Base-by-base conservation (phyloP, 1,140 invertebrate genomes). In the Augochlora pura region DNA sequence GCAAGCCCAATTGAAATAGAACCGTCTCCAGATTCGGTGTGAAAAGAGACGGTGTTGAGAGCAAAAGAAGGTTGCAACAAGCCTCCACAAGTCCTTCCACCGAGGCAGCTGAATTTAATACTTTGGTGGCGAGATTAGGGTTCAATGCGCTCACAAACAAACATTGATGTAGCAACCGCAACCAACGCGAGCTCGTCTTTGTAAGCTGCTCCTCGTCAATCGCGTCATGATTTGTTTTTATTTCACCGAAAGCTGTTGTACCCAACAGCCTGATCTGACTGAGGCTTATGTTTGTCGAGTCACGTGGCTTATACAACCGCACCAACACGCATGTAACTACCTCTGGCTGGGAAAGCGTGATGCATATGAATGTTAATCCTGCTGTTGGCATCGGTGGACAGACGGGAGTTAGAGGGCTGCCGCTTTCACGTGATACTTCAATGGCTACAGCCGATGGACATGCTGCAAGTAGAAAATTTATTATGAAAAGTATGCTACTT, bases 381-480 rank as follows among this genome's bases (percentile, higher is more conserved):
- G 96, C 96, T 5, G 97, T 98, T 42, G 95, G 94, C 87, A 97
- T 93, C 18, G 96, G 97, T 63, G 95, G 94, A 88, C 95, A 95
- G 42, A 96, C 94, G 2, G 96, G 96, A 5, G 95, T 94, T 4
- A 95, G 88, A 64, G 93, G 90, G 10, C 93, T 93, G 57, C 95
- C 95, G 23, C 94, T 94, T 76, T 95, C 94, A 10, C 94, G 88
- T 0, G 94, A 94, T 39, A 96, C 94, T 91, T 98, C 98, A 46
- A 98, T 92, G 14, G 96, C 96, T 1, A 99, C 97, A n/a, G 96
- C 97, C 12, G 97, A 97, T 8, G 98, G 98, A 86, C 97, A 98
- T 8, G 97, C 97, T 95, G 90, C 88, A 88, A 80, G 86, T n/a
- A 74, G 6, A 25, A 9, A 32, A 38, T 63, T 16, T 52, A 12